Evolutionary conservation across 2,797 vertebrate genomes (phyloP), one percentile per base, ranked within the genome.

Genomic region (Macropus fuliginosus): DNA sequence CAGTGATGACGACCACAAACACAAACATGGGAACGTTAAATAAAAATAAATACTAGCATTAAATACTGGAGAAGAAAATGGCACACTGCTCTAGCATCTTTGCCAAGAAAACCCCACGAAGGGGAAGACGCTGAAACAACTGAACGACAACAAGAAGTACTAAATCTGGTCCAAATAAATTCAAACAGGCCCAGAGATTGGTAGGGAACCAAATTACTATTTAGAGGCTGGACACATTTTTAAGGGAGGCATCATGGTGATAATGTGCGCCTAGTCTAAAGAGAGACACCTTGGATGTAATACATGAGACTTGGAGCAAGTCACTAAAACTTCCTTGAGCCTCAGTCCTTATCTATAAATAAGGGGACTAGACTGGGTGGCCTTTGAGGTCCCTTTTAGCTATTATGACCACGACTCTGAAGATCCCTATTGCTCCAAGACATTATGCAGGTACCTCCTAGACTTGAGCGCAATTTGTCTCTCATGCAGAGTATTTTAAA

Each of bases 11-110:
- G 90, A 90, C 13, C 40, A 91, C 11, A 94, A 93, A 56, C 57
- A 93, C 40, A 13, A 93, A 95, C 55, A 54, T 5, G 59, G 52
- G 91, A 95, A 31, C 87, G 57, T 95, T 89, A 46, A 91, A 55
- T 55, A 91, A 46, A 55, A 92, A 62, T 59, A 34, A 91, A 93
- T 54, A 90, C 5, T 46, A 40, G 21, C 52, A 54, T 56, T 46
- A 81, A 81, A 40, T 81, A 87, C 18, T 40, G n/a, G n/a, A 74
- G n/a, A 24, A 74, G 18, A 14, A 81, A 81, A 81, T 40, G 66
- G 66, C n/a, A 81, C n/a, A 40, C 18, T n/a, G 24, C 2, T 40
- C 16, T 18, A 74, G 5, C 40, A 40, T 74, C 66, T 74, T 74
- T 74, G 66, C 14, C 66, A 81, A 81, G 66, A 81, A 74, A 81